phyloP scores from a whole-genome alignment of 2,888 invertebrate genomes.

The Andrena chrysosceles region DNA sequence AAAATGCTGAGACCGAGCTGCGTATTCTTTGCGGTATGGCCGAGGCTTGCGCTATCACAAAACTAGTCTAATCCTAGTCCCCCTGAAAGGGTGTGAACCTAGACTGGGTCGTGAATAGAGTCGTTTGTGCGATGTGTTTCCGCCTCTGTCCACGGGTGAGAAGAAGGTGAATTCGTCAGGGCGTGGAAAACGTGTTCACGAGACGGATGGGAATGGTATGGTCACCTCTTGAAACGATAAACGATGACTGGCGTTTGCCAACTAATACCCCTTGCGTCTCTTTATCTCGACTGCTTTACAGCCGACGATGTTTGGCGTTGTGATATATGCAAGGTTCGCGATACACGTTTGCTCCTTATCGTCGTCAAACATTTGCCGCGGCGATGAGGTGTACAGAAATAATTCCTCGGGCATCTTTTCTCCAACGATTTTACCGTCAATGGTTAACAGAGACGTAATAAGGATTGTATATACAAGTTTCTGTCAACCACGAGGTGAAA shows the following conservation, averaged over 20 bases:
- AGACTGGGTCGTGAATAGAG: background rate
- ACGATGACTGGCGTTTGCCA: constrained; percentile 57
- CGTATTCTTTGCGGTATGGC: background rate
- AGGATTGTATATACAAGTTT: background rate
- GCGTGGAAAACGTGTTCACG: constrained; percentile 9
- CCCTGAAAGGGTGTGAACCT: background rate
- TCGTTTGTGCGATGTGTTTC: background rate
- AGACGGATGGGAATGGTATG: constrained; percentile 34
- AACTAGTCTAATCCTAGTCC: background rate
- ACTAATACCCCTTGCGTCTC: constrained; percentile 41
- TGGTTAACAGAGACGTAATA: constrained; percentile 10
- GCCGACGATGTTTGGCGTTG: constrained; percentile 41
- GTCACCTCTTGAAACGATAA: constrained; percentile 34
- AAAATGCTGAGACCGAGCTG: no score
- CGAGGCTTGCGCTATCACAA: background rate
- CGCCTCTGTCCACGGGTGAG: background rate
- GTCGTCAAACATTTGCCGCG: constrained; percentile 52
- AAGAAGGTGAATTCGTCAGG: constrained; percentile 5
- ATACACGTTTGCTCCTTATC: constrained; percentile 61
- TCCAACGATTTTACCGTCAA: background rate
- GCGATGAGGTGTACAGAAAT: constrained; percentile 28
- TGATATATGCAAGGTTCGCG: constrained; percentile 47
- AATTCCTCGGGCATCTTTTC: constrained; percentile 10
- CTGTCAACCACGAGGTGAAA: background rate
- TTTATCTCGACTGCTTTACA: constrained; percentile 70